These are phyloP conservation scores for Idaea biselata DNA, from an alignment of 2,888 invertebrate genomes.

Conservation along the genomic window DNA sequence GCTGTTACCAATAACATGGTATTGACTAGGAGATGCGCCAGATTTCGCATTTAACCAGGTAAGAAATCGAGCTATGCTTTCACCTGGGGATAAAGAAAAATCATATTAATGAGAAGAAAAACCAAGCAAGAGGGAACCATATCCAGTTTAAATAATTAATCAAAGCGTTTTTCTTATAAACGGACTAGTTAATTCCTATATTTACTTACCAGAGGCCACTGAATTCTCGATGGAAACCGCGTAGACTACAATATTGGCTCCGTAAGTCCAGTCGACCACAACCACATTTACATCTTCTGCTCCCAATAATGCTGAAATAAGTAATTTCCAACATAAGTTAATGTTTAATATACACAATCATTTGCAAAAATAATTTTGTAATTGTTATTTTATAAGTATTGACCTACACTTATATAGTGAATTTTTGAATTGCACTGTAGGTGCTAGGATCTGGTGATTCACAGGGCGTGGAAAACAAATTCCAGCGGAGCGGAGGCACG, in stretches of 20 bases:
- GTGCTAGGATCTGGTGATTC: no score
- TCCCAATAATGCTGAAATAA: constrained; percentile 21
- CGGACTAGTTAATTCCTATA: background rate
- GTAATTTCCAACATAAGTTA: background rate
- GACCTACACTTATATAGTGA: no score
- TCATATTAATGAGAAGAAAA: background rate
- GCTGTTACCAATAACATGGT: constrained; percentile 41
- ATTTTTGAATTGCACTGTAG: no score
- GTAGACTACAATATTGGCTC: constrained; percentile 30
- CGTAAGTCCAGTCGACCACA: constrained; percentile 42
- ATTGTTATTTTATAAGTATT: no score
- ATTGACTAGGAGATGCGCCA: constrained; percentile 24
- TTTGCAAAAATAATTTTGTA: no score
- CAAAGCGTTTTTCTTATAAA: no score
- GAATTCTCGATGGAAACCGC: constrained; percentile 32
- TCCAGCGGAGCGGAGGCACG: no score
- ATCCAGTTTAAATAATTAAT: no score
- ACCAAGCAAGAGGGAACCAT: no score
- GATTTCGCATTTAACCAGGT: constrained; percentile 37
- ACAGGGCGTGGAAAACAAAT: no score
- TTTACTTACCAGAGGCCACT: constrained; percentile 28
- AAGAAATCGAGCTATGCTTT: constrained; percentile 39
- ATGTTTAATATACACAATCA: background rate
- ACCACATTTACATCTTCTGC: constrained; percentile 19
- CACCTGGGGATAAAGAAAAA: constrained; percentile 25